Base-by-base conservation (phyloP, 2,113 vertebrate genomes). In the Neodon shergylaensis region DNA sequence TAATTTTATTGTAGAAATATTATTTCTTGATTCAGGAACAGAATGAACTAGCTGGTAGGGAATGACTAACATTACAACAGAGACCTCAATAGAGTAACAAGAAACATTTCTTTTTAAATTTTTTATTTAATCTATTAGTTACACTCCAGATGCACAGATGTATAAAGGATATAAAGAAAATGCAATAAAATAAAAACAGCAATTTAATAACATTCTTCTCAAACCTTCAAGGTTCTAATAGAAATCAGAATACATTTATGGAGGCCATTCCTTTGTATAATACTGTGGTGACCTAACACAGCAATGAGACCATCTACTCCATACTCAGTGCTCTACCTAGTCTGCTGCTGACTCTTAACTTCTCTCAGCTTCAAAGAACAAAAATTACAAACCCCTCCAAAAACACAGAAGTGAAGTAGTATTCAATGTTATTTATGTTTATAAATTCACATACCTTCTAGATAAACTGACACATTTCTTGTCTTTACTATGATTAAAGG, bases 121-220 rank as follows among this genome's bases (percentile, higher is more conserved):
- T 97, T 98, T 98, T 98, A 98, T 99, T 98, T 98, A 36, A 97
- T 98, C 96, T 97, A 98, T 98, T 97, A 98, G 91, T 97, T 99
- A 98, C 97, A 98, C 92, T 98, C 98, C 91, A 96, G 98, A 97
- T 97, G 66, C 97, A 98, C 95, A 98, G 63, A 98, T 95, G 19
- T 79, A 90, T 86, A 98, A 98, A 98, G 95, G 82, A 97, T 97
- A 98, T 96, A 98, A 94, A 96, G 88, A 97, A 98, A 98, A 97
- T 98, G 97, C 97, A 98, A 79, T 97, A 96, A 98, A 98, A 94
- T 91, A 97, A 94, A 98, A 98, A 87, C 7, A 97, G 78, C 72
- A 97, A 89, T 93, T 65, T 97, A 96, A 95, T 83, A 98, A 94
- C 92, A 95, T 97, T 97, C 49, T 94, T 95, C 92, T 90, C 90